Percentiles rank a stretch among this genome's conserved stretches.
phyloP scores from a whole-genome alignment of 2,797 vertebrate genomes.

The Novumbra hubbsi region DNA sequence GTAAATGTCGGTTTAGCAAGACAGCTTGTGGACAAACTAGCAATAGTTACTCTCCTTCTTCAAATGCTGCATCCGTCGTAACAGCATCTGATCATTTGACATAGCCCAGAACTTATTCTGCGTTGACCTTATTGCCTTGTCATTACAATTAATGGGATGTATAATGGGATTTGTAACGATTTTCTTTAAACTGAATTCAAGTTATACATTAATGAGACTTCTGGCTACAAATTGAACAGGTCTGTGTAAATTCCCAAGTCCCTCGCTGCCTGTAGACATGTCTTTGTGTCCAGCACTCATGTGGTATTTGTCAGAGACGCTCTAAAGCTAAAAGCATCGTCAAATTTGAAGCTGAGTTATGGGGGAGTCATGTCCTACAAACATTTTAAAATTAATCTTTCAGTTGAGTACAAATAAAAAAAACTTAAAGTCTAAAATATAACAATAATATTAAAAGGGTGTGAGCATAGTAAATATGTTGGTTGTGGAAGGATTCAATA shows the following conservation, averaged over 20 bases:
- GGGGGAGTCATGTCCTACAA: not conserved
- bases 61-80: no score
- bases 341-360: not conserved
- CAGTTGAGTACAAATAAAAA: no score
- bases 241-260: not conserved
- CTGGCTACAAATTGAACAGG: not conserved
- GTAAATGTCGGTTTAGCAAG: not conserved
- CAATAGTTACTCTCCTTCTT: not conserved
- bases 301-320: not conserved
- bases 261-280: not conserved
- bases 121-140: not conserved
- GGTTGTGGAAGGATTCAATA: not conserved
- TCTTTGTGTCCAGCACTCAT: not conserved
- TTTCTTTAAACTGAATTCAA: not conserved
- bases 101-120: not conserved
- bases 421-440: not conserved
- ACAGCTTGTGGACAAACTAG: not conserved
- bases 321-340: not conserved
- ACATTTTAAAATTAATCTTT: not conserved
- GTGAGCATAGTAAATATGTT: not conserved
- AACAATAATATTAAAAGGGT: not conserved
- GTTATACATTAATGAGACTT: not conserved
- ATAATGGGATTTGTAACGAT: rapidly evolving
- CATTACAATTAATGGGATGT: not conserved
- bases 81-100: not conserved